phyloP scores from a whole-genome alignment of 2,113 vertebrate species.

The Oncorhynchus kisutch region DNA sequence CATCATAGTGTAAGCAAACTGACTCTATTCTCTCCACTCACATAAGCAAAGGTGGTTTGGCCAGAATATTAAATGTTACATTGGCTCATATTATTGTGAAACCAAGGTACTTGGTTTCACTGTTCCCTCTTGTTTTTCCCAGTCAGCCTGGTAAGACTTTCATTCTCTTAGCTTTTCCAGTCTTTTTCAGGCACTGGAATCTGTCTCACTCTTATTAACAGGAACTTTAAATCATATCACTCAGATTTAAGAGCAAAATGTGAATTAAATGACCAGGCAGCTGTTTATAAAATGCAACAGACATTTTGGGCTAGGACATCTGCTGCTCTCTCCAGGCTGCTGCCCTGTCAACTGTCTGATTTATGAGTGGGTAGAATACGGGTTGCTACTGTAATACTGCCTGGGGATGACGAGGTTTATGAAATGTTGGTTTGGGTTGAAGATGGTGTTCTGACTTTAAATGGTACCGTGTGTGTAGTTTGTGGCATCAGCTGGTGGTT shows the following conservation, averaged over 20 bases:
- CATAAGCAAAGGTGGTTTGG: conserved; percentile 17
- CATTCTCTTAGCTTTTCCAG: conserved; percentile 21
- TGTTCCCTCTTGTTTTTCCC: conserved; percentile 11
- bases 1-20: neutral
- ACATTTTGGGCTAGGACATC: conserved; percentile 29
- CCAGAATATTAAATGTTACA: conserved; percentile 29
- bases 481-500: neutral
- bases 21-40: neutral
- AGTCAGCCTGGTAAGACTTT: conserved; percentile 4
- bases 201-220: conserved; percentile 56
- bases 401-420: conserved; percentile 45
- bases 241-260: conserved; percentile 58
- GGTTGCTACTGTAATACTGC: conserved; percentile 46
- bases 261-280: conserved; percentile 64
- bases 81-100: conserved; percentile 32
- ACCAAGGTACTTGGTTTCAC: conserved; percentile 4
- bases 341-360: conserved; percentile 51
- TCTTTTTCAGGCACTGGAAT: conserved; percentile 34
- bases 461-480: neutral
- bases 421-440: conserved; percentile 32
- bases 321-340: conserved; percentile 39
- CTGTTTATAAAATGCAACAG: conserved; percentile 58
- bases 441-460: neutral
- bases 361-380: conserved; percentile 48
- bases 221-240: conserved; percentile 63